Evolutionary conservation across 2,113 vertebrate genomes (phyloP), one percentile per base, ranked within the genome.

Genomic region (Sapajus apella): DNA sequence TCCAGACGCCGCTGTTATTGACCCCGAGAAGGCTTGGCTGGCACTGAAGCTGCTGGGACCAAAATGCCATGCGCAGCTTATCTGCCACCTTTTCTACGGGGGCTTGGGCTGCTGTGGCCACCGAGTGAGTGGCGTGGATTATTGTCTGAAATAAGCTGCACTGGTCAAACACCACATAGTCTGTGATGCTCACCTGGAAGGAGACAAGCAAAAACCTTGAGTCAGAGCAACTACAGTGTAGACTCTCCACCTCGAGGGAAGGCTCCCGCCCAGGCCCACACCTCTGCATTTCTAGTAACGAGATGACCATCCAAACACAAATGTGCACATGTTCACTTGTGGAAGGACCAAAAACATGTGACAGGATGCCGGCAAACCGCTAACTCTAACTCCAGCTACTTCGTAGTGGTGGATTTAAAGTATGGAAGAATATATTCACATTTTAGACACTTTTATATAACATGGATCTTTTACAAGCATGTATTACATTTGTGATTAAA

Each of bases 111-210:
- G 98, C 99, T 0, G 99, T 99, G 88, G 99, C 99, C 87, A 99
- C 99, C 0, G 99, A 99, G 23, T 99, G 99, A 0, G 99, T 99
- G 90, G 99, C 99, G 47, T 99, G 99, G 94, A 99, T 99, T 80
- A 99, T 98, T 0, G 99, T 99, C 98, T 99, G 99, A 98, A 99
- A 99, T 11, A 99, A 94, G 97, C 99, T 99, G 97, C 99, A 99
- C 98, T 99, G 99, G 97, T 99, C 99, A 40, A 99, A 99, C 75
- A 99, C 99, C 77, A 99, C 99, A 43, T 99, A 99, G 99, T 99
- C 99, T 0, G 99, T 99, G 96, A 99, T 99, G 98, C 99, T 99
- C 97, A 99, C 99, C 99, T 99, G 97, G 13, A 47, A 73, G 50
- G 77, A 30, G 18, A 55, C 0, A 1, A 27, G 27, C 3, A 32